phyloP scores from a whole-genome alignment of 2,797 vertebrate species.

The Premnoplex brunnescens region DNA sequence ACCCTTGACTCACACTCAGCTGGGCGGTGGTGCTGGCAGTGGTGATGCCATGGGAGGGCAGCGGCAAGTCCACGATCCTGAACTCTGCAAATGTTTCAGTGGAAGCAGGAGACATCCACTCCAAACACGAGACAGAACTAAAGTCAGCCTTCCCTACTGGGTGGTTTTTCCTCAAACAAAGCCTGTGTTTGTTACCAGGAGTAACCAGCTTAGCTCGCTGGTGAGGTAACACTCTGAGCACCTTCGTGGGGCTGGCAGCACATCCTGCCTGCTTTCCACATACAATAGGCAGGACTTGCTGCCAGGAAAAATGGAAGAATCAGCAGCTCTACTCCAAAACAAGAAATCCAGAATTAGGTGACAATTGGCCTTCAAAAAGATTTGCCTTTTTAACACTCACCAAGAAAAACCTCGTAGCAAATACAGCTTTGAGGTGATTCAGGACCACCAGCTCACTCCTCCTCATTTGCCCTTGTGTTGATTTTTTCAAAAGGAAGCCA shows the following conservation, averaged over 20 bases:
- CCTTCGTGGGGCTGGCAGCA: not conserved
- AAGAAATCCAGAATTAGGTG: not conserved
- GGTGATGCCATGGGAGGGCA: not conserved
- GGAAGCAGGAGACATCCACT: not conserved
- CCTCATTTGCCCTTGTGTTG: accelerated
- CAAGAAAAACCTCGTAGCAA: not conserved
- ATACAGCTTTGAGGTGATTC: not conserved
- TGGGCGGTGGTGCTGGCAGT: not conserved
- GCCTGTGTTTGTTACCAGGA: not conserved
- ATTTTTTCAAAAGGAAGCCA: not conserved
- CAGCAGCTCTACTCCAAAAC: slow-evolving; percentile 47
- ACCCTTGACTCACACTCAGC: not conserved
- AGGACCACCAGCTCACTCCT: not conserved
- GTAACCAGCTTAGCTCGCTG: not conserved
- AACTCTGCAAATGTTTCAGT: not conserved
- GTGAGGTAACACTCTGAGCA: not conserved
- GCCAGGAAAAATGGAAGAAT: slow-evolving; percentile 57
- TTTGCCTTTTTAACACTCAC: not conserved
- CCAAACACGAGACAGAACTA: not conserved
- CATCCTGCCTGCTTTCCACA: slow-evolving; percentile 43
- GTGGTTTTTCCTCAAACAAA: not conserved
- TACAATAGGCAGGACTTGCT: slow-evolving; percentile 43
- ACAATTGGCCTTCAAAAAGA: not conserved
- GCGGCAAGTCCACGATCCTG: not conserved
- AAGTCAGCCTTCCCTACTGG: not conserved